phyloP scores from a whole-genome alignment of 2,113 vertebrate genomes.

The Saccopteryx bilineata region DNA sequence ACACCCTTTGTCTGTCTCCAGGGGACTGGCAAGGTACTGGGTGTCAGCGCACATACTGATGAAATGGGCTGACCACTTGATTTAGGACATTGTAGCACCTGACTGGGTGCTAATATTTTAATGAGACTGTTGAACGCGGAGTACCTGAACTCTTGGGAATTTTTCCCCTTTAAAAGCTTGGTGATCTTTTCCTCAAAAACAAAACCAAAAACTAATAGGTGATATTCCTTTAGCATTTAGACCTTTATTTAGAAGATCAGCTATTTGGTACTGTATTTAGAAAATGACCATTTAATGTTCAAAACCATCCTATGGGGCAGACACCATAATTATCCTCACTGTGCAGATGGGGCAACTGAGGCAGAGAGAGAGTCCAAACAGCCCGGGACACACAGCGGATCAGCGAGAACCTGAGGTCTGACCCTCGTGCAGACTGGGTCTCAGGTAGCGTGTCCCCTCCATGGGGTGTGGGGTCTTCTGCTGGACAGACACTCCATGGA shows the following conservation, averaged over 20 bases:
- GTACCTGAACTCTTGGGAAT: not conserved
- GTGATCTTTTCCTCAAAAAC: not conserved
- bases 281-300: not conserved
- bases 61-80: accelerated
- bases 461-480: not conserved
- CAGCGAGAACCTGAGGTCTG: accelerated
- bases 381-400: not conserved
- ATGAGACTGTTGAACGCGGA: not conserved
- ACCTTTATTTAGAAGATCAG: not conserved
- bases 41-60: not conserved
- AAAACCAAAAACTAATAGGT: not conserved
- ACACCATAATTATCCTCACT: too few relatives aligned
- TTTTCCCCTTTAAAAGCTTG: not conserved
- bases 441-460: not conserved
- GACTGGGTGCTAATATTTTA: accelerated
- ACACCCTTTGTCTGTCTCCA: not conserved
- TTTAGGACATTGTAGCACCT: accelerated
- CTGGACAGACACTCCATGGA: accelerated
- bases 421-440: not conserved
- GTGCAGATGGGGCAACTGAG: not conserved
- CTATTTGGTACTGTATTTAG: too few relatives aligned
- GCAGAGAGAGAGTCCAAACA: not conserved
- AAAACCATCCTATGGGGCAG: not conserved
- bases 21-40: not conserved
- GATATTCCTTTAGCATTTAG: not conserved